phyloP scores from a whole-genome alignment of 2,888 invertebrate species.

The Pomacea canaliculata region DNA sequence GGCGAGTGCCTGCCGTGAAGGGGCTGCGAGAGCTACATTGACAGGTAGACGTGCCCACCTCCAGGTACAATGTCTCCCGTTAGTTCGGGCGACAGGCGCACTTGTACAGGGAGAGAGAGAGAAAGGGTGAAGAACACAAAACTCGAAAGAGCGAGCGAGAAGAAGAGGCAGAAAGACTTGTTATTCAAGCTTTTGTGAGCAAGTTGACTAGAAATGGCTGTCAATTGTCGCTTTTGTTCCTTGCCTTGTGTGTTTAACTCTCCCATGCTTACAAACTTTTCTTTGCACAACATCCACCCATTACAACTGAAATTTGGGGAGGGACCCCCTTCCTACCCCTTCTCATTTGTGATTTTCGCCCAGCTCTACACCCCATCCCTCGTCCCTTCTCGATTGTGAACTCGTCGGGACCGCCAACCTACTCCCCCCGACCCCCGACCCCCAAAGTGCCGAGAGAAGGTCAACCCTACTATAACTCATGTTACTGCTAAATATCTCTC shows the following conservation, averaged over 20 bases:
- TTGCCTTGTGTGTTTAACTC: not conserved
- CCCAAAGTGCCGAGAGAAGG: too few relatives aligned
- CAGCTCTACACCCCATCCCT: too few relatives aligned
- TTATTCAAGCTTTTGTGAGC: conserved; percentile 10
- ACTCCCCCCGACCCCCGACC: too few relatives aligned
- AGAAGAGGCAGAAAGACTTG: conserved; percentile 1
- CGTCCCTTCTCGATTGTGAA: too few relatives aligned
- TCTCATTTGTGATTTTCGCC: not conserved
- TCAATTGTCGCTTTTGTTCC: not conserved
- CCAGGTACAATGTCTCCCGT: too few relatives aligned
- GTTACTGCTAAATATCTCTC: too few relatives aligned
- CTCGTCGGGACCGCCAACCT: too few relatives aligned
- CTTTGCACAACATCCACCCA: not conserved
- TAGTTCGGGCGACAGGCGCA: too few relatives aligned
- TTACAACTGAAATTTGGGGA: not conserved
- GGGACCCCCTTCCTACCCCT: not conserved
- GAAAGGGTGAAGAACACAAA: not conserved
- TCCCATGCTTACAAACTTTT: conserved; percentile 2
- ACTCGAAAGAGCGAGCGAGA: not conserved
- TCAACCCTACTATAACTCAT: too few relatives aligned
- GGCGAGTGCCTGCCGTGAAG: too few relatives aligned
- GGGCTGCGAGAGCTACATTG: too few relatives aligned
- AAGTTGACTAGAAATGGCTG: conserved; percentile 11
- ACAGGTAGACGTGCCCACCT: too few relatives aligned
- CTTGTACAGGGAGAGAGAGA: not conserved